Percentiles rank a stretch among this genome's conserved stretches.
Evolutionary conservation across 2,797 vertebrate genomes (phyloP).

Genomic region (Uromys caudimaculatus): DNA sequence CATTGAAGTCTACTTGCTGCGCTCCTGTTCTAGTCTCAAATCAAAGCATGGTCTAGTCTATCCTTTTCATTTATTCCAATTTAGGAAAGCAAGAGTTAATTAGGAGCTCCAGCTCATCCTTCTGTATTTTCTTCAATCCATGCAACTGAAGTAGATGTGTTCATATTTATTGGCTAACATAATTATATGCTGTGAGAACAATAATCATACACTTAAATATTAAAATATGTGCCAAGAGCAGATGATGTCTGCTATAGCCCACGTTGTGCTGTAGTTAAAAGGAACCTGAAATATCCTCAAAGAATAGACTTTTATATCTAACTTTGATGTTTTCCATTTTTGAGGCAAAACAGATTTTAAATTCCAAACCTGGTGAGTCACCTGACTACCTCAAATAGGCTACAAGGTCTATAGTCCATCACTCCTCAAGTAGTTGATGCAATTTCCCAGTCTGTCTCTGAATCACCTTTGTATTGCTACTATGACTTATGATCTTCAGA

Average conservation of each 20-base stretch:
- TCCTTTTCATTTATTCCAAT: not conserved
- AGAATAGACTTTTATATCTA: conserved; percentile 77
- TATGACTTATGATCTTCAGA: conserved; percentile 13
- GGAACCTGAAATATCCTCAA: conserved; percentile 83
- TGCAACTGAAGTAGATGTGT: conserved; percentile 63
- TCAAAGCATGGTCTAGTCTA: not conserved
- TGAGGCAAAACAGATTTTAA: conserved; percentile 81
- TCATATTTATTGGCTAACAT: conserved; percentile 72
- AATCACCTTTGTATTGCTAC: conserved; percentile 1
- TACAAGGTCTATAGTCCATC: conserved; percentile 80
- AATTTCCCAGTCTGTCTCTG: conserved; percentile 56
- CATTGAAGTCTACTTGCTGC: not conserved
- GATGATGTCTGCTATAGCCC: conserved; percentile 67
- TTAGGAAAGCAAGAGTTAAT: conserved; percentile 58
- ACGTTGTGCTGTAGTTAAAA: conserved; percentile 82
- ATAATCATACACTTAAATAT: conserved; percentile 79
- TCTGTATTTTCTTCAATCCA: conserved; percentile 58
- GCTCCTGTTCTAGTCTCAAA: not conserved
- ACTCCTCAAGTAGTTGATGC: conserved; percentile 66
- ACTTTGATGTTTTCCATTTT: conserved; percentile 84
- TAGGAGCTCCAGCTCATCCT: conserved; percentile 48
- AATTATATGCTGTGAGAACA: conserved; percentile 78
- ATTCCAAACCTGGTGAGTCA: conserved; percentile 81
- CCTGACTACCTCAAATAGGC: conserved; percentile 76
- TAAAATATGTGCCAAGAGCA: conserved; percentile 74